These are phyloP conservation scores for Mus spretus DNA, from an alignment of 2,797 vertebrate genomes.

Conservation along the genomic window DNA sequence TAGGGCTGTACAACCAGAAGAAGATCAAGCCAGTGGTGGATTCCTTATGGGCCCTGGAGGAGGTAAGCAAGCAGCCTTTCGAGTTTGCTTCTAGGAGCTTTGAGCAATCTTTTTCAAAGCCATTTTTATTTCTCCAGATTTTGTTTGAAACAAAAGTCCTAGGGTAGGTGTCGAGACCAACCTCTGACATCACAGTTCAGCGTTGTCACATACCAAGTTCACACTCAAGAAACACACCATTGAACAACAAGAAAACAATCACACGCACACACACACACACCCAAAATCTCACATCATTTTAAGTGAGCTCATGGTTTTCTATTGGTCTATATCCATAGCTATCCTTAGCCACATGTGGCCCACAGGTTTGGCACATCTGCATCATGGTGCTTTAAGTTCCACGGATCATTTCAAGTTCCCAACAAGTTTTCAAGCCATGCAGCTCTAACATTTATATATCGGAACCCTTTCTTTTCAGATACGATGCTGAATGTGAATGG, in stretches of 20 bases:
- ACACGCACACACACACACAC: neutral
- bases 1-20: constrained; percentile 94
- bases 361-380: neutral
- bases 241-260: neutral
- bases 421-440: neutral
- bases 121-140: neutral
- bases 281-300: neutral
- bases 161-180: neutral
- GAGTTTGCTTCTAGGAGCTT: neutral
- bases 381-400: neutral
- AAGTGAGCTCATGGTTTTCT: neutral
- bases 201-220: neutral
- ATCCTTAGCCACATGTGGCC: neutral
- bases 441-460: neutral
- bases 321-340: neutral
- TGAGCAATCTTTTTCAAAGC: neutral
- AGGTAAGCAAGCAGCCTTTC: constrained; percentile 90
- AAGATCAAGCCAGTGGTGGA: constrained; percentile 98
- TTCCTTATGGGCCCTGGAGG: constrained; percentile 98
- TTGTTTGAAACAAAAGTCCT: neutral
- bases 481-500: neutral
- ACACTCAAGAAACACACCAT: neutral
- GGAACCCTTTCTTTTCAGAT: neutral
- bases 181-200: neutral
- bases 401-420: neutral